Conservation (phyloP, 1,140 invertebrate genomes). For the Seison nebaliae region DNA sequence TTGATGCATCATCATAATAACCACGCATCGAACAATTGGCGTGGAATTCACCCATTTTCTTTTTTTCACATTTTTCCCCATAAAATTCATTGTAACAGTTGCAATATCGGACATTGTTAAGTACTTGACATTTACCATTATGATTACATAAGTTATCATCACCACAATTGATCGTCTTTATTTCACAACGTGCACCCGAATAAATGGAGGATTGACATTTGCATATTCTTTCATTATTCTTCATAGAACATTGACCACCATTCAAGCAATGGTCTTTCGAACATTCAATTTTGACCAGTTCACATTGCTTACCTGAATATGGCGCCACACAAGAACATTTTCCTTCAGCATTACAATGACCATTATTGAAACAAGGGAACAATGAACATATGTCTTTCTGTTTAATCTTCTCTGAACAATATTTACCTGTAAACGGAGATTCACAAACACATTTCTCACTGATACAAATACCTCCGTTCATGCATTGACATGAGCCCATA, state of each 20-base stretch:
- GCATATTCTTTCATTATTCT: no score
- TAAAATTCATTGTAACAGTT: no score
- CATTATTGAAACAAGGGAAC: conserved; percentile 11
- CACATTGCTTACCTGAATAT: conserved; percentile 10
- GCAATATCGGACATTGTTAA: no score
- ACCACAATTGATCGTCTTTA: no score
- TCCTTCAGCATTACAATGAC: conserved; percentile 5
- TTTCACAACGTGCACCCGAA: conserved; percentile 69
- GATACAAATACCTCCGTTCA: conserved; percentile 15
- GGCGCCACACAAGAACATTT: conserved; percentile 10
- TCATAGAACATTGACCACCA: conserved; percentile 17
- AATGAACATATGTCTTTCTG: conserved; percentile 12
- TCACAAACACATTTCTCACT: conserved; percentile 11
- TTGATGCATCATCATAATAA: no score
- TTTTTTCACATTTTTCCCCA: no score
- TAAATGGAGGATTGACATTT: conserved; percentile 56
- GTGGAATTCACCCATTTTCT: no score
- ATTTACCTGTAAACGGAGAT: conserved; percentile 2
- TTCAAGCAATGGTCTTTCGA: conserved; percentile 14
- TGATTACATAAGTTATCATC: no score
- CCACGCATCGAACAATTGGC: no score
- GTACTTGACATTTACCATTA: no score
- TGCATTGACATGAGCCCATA: conserved; percentile 14
- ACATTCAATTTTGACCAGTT: conserved; percentile 13
- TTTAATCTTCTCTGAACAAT: conserved; percentile 11